These are phyloP conservation scores for Lontra canadensis DNA, from an alignment of 2,113 vertebrate species.

Conservation along the genomic window DNA sequence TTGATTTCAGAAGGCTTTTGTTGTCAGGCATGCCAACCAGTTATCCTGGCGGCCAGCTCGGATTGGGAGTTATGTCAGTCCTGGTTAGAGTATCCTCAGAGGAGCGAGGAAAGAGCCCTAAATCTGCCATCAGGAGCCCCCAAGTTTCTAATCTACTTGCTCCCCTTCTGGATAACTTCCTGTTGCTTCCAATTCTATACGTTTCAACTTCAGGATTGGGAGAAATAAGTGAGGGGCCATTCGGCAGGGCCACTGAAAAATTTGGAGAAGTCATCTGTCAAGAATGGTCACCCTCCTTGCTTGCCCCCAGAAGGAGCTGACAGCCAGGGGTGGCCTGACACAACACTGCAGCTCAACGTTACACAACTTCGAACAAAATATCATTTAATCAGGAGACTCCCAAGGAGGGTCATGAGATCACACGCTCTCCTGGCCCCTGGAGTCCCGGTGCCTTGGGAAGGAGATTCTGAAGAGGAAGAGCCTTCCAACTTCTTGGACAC, in stretches of 20 bases:
- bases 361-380: neutral
- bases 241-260: neutral
- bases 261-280: neutral
- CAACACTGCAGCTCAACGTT: neutral
- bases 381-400: neutral
- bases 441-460: neutral
- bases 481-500: neutral
- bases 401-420: neutral
- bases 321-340: neutral
- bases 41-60: neutral
- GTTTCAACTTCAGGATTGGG: neutral
- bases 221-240: neutral
- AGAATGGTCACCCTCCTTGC: neutral
- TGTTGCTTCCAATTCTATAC: neutral
- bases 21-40: neutral
- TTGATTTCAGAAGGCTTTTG: neutral
- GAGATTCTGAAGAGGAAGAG: neutral
- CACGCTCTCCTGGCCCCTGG: neutral
- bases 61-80: neutral
- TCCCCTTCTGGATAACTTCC: neutral
- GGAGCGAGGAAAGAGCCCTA: rapidly evolving
- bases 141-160: neutral
- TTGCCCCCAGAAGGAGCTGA: neutral
- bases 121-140: neutral
- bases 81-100: neutral